Evolutionary conservation across 1,140 invertebrate genomes (phyloP).

Genomic region (Himalopsyche phryganea): DNA sequence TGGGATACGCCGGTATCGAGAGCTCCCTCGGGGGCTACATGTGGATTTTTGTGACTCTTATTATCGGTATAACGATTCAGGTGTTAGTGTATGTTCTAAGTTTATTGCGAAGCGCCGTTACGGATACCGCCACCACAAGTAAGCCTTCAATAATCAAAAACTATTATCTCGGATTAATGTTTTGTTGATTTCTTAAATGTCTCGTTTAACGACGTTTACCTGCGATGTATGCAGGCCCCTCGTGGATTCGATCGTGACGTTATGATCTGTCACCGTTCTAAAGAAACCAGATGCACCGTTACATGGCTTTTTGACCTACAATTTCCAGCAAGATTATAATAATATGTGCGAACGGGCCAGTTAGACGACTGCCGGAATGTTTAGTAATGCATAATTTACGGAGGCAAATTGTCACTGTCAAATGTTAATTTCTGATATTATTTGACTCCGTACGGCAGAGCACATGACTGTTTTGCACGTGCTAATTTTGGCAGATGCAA

Average conservation of each 20-base stretch:
- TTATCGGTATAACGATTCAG: conserved; percentile 8
- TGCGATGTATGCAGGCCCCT: too few relatives aligned
- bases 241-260: neutral
- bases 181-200: neutral
- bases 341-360: neutral
- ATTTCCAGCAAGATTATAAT: conserved; percentile 10
- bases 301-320: conserved; percentile 31
- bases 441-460: neutral
- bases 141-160: neutral
- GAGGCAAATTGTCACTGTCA: too few relatives aligned
- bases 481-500: too few relatives aligned
- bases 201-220: neutral
- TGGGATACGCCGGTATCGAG: conserved; percentile 18
- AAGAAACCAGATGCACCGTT: conserved; percentile 23
- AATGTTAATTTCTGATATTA: neutral
- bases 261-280: conserved; percentile 10
- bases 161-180: neutral
- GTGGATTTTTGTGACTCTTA: conserved; percentile 16
- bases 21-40: conserved; percentile 10
- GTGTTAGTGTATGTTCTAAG: conserved; percentile 17
- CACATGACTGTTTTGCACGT: neutral
- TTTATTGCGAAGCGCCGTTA: conserved; percentile 6
- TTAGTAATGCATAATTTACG: too few relatives aligned
- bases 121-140: conserved; percentile 13
- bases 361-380: neutral